A percentile compares a stretch with the other conserved stretches of the same genome.
These are phyloP conservation scores for Brachionus rubens DNA, from an alignment of 1,140 invertebrate species.

Conservation along the genomic window DNA sequence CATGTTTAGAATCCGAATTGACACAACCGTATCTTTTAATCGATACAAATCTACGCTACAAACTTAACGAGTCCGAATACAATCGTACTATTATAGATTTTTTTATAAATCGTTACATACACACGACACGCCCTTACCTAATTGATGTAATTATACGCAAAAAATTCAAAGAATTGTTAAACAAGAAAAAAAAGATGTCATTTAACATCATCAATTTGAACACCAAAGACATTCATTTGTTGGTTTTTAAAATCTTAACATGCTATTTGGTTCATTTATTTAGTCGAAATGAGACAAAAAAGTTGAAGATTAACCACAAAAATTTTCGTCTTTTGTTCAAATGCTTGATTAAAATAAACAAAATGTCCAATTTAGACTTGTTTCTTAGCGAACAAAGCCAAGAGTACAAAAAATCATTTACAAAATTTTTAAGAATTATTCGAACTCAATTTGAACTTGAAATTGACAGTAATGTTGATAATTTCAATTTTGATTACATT, in stretches of 20 bases:
- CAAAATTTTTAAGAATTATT: neutral
- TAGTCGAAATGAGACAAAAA: neutral
- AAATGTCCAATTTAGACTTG: neutral
- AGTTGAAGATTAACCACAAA: neutral
- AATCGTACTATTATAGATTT: neutral
- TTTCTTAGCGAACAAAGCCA: neutral
- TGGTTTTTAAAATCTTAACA: neutral
- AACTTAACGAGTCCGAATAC: neutral
- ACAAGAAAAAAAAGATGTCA: constrained; percentile 5
- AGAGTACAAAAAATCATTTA: constrained; percentile 5
- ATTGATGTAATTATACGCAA: constrained; percentile 28
- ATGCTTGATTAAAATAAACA: neutral
- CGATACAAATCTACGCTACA: constrained; percentile 2
- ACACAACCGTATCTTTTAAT: constrained; percentile 2
- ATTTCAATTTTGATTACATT: constrained; percentile 12
- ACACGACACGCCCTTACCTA: neutral
- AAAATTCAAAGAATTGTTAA: constrained; percentile 5
- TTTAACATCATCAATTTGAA: neutral
- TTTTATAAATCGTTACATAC: neutral
- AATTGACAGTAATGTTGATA: neutral
- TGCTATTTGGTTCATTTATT: neutral
- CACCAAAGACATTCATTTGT: neutral
- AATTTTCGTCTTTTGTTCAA: constrained; percentile 5
- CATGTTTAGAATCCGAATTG: neutral
- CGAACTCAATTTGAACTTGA: neutral